Evolutionary conservation across 2,888 invertebrate genomes (phyloP), one percentile per base, ranked within the genome.

Genomic region (Podabrus alpinus): DNA sequence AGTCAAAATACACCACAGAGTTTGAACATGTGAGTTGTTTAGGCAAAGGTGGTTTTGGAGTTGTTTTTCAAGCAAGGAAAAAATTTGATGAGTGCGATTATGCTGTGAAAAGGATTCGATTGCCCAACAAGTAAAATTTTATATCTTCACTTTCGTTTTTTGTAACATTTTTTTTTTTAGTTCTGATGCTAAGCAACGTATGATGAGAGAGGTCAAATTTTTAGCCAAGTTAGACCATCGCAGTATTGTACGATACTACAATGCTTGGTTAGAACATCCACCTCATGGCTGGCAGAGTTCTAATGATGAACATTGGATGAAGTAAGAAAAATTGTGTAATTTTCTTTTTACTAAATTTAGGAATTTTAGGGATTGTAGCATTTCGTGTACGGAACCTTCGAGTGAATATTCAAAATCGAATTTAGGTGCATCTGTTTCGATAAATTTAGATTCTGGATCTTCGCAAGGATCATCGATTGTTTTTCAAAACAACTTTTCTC

Each of bases 261-360:
- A 97, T 89, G 94, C 98, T 0, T 99, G 99, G 99, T 90, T 97
- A 0, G 98, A 99, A 87, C 92, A 92, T 74, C 98, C 98, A 9
- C 98, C 98, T 2, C 88, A 91, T 9, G 93, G 92, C 9, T 98
- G 97, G 97, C 94, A 96, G 86, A 93, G 95, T 82, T 89, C 91
- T 24, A 91, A 93, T 66, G 97, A 97, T 87, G 89, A 90, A 19
- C 86, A 90, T 5, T 92, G 91, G 90, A 87, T 70, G 16, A 69
- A 70, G 74, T 79, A 78, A 71, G 9, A 17, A 16, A 64, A 64
- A 13, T 21, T n/a, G n/a, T 15, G 59, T 24, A 69, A 72, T n/a
- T 19, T 25, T 66, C 1, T 3, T 21, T 68, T 59, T 2, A 13
- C 15, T 59, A 3, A 45, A 45, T 45, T 45, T 45, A n/a, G n/a